Evolutionary conservation across 1,140 invertebrate species (phyloP), one percentile per base, ranked within the genome.

Genomic region (Doryteuthis pealeii): DNA sequence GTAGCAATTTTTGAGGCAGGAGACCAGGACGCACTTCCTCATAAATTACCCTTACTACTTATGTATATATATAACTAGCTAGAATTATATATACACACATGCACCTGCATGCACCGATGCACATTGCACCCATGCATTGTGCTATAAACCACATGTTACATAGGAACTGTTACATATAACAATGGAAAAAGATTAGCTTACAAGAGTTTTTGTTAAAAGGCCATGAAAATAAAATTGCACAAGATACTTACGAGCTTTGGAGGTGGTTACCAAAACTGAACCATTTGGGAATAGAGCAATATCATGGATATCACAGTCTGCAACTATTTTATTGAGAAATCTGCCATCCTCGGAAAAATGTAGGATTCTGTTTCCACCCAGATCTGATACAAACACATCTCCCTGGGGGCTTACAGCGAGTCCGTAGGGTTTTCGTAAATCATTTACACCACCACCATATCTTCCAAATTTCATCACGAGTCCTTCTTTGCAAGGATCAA

Each of bases 401-500:
- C 79, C 81, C 62, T 77, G 79, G 45, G 73, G 73, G 26, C 77
- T 77, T 10, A 82, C 73, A 4, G 84, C 75, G 3, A 87, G 69
- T n/a, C 84, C 84, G 45, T 80, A 78, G 4, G 85, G 85, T 73
- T 83, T 83, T 43, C 79, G 73, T 49, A 87, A 84, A 67, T 84
- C 80, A 28, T 74, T 75, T 1, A 84, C 66, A 14, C 74, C 77
- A 15, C 77, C 72, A 26, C 83, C 84, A 79, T 80, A 82, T 68
- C 84, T 79, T 45, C 85, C 84, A 78, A 87, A 84, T 67, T 15
- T 72, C 67, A 66, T 49, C 32, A 26, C 30, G 32, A n/a, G 72
- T 68, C 54, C 74, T 30, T 66, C 68, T 74, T 14, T 69, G 72
- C 15, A 72, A 58, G 18, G 67, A 28, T 49, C 69, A 71, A 26